Conservation (phyloP, 2,888 invertebrate genomes). For the Cerastoderma edule region DNA sequence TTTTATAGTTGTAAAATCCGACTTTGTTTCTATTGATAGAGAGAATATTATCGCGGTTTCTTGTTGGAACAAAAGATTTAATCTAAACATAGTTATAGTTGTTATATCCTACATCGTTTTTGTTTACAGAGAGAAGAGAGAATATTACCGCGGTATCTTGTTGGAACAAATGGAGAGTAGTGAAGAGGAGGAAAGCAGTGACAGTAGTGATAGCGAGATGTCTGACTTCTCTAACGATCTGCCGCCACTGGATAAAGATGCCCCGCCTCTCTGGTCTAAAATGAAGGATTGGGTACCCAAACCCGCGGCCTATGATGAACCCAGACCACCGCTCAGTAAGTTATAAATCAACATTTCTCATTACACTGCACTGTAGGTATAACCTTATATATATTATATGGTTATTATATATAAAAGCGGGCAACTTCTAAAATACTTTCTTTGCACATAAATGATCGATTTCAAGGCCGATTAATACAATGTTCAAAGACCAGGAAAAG, state of each 20-base stretch:
- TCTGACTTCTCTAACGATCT: slow-evolving; percentile 14
- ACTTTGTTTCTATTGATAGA: too few relatives aligned
- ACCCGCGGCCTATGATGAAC: slow-evolving; percentile 37
- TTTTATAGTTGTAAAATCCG: too few relatives aligned
- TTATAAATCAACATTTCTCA: too few relatives aligned
- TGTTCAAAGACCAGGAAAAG: too few relatives aligned
- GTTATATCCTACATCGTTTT: background rate
- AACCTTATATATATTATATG: too few relatives aligned
- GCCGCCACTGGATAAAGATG: background rate
- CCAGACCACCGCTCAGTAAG: slow-evolving; percentile 47
- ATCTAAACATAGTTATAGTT: background rate
- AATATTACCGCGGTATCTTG: slow-evolving; percentile 40
- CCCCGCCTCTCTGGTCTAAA: slow-evolving; percentile 30
- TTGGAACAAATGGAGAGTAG: slow-evolving; percentile 29
- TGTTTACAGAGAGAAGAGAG: slow-evolving; percentile 41
- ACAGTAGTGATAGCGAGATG: slow-evolving; percentile 9
- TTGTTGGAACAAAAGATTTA: too few relatives aligned
- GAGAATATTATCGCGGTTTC: background rate
- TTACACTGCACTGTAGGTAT: too few relatives aligned
- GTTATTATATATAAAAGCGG: too few relatives aligned
- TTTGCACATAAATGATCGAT: too few relatives aligned
- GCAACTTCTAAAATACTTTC: too few relatives aligned
- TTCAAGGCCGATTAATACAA: too few relatives aligned
- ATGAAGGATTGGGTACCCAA: slow-evolving; percentile 21
- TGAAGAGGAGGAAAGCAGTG: slow-evolving; percentile 25